These are phyloP conservation scores for Smittia sp. DNA, from an alignment of 2,888 invertebrate genomes.

Conservation along the genomic window DNA sequence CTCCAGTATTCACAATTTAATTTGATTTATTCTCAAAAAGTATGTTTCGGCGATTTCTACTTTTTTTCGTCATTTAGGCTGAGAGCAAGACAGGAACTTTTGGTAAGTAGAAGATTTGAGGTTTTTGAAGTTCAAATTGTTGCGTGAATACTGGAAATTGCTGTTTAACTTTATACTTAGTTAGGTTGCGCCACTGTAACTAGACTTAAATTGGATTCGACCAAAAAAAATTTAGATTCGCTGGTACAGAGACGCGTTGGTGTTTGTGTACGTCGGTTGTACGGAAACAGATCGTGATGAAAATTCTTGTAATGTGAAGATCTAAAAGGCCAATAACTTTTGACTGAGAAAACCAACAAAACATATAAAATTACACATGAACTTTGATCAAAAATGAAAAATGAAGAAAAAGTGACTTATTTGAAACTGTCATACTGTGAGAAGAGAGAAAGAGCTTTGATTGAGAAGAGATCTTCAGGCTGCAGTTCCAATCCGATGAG, in stretches of 20 bases:
- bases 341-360: conserved; percentile 29
- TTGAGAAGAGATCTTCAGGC: conserved; percentile 10
- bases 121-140: not conserved
- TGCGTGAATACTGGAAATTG: conserved; percentile 20
- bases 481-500: conserved; percentile 25
- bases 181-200: too few relatives aligned
- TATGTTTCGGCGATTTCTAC: not conserved
- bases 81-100: not conserved
- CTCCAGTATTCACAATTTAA: conserved; percentile 36
- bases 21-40: not conserved
- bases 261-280: conserved; percentile 19
- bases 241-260: conserved; percentile 13
- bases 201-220: too few relatives aligned
- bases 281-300: not conserved
- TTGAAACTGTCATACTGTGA: not conserved
- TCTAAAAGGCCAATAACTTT: conserved; percentile 38
- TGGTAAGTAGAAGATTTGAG: not conserved
- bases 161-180: too few relatives aligned
- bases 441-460: not conserved
- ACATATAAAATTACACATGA: not conserved
- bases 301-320: conserved; percentile 20
- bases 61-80: not conserved
- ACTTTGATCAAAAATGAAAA: conserved; percentile 37
- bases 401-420: conserved; percentile 37
- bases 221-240: too few relatives aligned